phyloP scores from a whole-genome alignment of 1,140 invertebrate species.

The Colletes gigas region DNA sequence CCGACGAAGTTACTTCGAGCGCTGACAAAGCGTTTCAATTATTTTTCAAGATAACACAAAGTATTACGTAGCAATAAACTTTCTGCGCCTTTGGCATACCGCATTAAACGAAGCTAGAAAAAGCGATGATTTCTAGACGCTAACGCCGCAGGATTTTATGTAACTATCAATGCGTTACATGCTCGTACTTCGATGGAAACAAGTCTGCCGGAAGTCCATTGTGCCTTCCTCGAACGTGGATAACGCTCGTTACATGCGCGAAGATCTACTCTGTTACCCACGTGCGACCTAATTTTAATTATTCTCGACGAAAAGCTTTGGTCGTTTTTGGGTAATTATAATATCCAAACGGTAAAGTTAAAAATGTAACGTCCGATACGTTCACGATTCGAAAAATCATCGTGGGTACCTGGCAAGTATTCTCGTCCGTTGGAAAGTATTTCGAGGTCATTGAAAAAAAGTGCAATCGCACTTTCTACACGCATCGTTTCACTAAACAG shows the following conservation, averaged over 20 bases:
- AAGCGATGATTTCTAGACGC: background rate
- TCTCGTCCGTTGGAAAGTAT: background rate
- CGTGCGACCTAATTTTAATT: background rate
- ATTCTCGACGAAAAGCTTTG: background rate
- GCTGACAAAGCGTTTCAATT: no score
- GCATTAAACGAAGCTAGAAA: background rate
- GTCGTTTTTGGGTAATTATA: background rate
- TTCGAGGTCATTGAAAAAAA: conserved; percentile 13
- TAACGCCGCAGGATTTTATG: conserved; percentile 1
- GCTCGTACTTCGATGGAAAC: conserved; percentile 18
- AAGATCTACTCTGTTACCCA: background rate
- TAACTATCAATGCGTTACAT: conserved; percentile 3
- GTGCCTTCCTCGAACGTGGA: background rate
- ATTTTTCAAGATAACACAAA: no score
- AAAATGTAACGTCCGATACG: no score
- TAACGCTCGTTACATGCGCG: conserved; percentile 2
- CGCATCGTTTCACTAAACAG: background rate
- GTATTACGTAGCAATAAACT: no score
- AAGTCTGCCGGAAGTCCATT: conserved; percentile 24
- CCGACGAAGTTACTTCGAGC: no score
- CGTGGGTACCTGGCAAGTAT: no score
- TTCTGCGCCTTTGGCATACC: no score
- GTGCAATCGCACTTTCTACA: conserved; percentile 19
- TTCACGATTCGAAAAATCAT: background rate
- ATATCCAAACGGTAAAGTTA: background rate